These are phyloP conservation scores for Zootoca vivipara DNA, from an alignment of 2,113 vertebrate species.

Conservation along the genomic window DNA sequence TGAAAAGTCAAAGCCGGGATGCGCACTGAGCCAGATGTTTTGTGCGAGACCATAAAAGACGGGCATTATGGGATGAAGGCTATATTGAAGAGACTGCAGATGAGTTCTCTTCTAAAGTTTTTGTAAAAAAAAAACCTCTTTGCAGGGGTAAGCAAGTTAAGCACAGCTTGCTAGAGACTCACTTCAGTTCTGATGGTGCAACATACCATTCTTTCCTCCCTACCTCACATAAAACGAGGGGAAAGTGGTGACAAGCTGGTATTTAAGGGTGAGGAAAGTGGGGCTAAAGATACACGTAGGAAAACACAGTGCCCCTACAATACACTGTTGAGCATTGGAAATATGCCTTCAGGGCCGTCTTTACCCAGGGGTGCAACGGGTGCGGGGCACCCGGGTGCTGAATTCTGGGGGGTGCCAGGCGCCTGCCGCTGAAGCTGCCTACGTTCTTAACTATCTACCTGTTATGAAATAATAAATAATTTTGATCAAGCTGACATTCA, in stretches of 20 bases:
- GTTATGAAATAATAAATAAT: no score
- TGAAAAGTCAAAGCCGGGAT: slow-evolving; percentile 27
- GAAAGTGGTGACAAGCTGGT: no score
- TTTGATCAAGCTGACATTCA: no score
- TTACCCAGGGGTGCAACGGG: no score
- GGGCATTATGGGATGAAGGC: not conserved
- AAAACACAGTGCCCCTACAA: not conserved
- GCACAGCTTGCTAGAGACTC: not conserved
- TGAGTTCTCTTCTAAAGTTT: not conserved
- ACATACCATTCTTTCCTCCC: not conserved
- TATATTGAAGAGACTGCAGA: not conserved
- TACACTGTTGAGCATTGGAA: not conserved
- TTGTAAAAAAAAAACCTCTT: not conserved
- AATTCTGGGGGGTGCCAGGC: no score
- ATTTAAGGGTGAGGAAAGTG: not conserved
- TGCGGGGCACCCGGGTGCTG: no score
- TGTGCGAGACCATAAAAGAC: slow-evolving; percentile 39
- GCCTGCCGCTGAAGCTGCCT: no score
- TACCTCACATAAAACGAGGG: not conserved
- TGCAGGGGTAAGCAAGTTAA: not conserved
- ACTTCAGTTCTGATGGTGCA: not conserved
- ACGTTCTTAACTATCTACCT: no score
- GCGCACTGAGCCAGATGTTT: slow-evolving; percentile 18
- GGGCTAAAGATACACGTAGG: not conserved
- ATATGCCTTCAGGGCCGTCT: not conserved